Conservation (phyloP, 2,113 vertebrate genomes). For the Cricetomys ansorgei region DNA sequence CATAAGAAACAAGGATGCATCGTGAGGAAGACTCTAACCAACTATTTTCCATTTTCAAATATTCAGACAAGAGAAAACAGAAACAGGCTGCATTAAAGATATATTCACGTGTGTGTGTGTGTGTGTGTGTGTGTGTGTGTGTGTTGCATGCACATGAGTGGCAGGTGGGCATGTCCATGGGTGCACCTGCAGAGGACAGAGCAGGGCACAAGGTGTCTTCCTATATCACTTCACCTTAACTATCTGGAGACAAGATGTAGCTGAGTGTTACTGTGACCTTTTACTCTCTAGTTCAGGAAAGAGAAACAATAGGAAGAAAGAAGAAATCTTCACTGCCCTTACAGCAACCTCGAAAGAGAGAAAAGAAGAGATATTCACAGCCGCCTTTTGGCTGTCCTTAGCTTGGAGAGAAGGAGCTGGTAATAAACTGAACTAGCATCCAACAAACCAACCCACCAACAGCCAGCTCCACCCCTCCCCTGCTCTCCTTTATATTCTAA, state of each 20-base stretch:
- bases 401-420: too few species aligned
- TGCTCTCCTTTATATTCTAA: too few species aligned
- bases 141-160: background rate
- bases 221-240: background rate
- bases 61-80: conserved; percentile 33
- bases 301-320: too few species aligned
- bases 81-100: background rate
- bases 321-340: too few species aligned
- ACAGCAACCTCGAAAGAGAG: too few species aligned
- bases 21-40: background rate
- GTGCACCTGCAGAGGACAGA: background rate
- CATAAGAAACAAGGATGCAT: conserved; percentile 30
- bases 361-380: too few species aligned
- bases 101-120: background rate
- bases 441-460: too few species aligned
- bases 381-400: too few species aligned
- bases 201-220: background rate
- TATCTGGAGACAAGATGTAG: background rate
- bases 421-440: too few species aligned
- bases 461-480: too few species aligned
- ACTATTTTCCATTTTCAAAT: conserved; percentile 46
- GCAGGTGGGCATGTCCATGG: background rate
- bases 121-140: background rate
- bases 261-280: too few species aligned
- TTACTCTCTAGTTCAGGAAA: too few species aligned